A percentile compares a stretch with the other conserved stretches of the same genome.
Conservation (phyloP, 2,888 invertebrate genomes). For the Caenorhabditis imperialis region DNA sequence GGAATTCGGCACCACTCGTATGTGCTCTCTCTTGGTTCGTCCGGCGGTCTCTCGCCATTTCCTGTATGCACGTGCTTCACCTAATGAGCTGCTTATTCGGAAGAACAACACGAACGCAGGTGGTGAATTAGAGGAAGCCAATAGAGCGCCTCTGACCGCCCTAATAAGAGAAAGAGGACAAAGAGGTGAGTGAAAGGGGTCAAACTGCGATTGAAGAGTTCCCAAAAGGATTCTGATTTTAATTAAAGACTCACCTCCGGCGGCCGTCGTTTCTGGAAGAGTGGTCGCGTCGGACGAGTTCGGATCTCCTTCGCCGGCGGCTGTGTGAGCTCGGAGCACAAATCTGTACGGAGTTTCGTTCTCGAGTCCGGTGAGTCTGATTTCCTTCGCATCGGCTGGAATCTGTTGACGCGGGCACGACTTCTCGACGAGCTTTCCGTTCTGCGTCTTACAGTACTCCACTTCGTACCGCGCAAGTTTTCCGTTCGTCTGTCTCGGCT, state of each 20-base stretch:
- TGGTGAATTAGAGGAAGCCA: conserved; percentile 13
- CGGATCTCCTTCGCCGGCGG: conserved; percentile 88
- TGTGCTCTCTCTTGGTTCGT: neutral
- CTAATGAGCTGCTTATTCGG: conserved; percentile 30
- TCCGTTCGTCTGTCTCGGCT: conserved; percentile 92
- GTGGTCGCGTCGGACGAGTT: conserved; percentile 77
- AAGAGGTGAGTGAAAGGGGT: conserved; percentile 31
- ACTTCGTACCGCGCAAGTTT: conserved; percentile 89
- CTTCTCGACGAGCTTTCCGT: conserved; percentile 55
- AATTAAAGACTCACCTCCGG: conserved; percentile 51
- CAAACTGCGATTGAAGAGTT: conserved; percentile 17
- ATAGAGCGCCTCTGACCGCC: neutral
- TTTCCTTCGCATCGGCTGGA: conserved; percentile 59
- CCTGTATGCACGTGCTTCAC: conserved; percentile 19
- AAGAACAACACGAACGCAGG: conserved; percentile 13
- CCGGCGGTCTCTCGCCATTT: conserved; percentile 46
- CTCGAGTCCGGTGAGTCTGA: conserved; percentile 81
- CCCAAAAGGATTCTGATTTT: no score
- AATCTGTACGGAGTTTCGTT: conserved; percentile 89
- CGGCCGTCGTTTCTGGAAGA: conserved; percentile 68
- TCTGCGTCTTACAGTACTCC: conserved; percentile 58
- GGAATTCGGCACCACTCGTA: neutral
- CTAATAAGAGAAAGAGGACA: conserved; percentile 21
- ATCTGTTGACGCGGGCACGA: conserved; percentile 62
- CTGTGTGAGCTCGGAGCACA: conserved; percentile 88